Conservation (phyloP, 2,797 vertebrate genomes). For the Myotis findleyi region DNA sequence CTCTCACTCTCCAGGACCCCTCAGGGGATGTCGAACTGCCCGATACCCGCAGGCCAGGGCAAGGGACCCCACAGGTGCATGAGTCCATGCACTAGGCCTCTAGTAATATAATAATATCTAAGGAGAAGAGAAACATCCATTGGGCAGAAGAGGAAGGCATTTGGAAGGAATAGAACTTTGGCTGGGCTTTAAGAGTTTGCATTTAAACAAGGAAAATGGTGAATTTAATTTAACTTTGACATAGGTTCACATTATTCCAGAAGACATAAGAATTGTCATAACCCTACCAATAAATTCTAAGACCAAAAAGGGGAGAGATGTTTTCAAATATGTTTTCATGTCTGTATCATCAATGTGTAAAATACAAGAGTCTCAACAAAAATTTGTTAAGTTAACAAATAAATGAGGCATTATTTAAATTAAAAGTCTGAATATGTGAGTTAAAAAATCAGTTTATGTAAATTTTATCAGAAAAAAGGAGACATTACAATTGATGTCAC, state of each 20-base stretch:
- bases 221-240: neutral
- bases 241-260: neutral
- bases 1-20: too few species aligned
- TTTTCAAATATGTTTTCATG: neutral
- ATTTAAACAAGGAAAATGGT: constrained; percentile 40
- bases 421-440: neutral
- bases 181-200: neutral
- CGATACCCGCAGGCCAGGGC: too few species aligned
- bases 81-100: too few species aligned
- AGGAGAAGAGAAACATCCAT: neutral
- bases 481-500: neutral
- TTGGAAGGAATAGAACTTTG: neutral
- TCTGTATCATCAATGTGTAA: neutral
- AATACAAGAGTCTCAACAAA: neutral
- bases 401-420: neutral
- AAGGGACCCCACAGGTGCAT: too few species aligned
- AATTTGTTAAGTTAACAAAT: neutral
- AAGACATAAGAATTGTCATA: neutral
- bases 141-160: neutral
- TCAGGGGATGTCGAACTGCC: too few species aligned
- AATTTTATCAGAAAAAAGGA: neutral
- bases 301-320: neutral
- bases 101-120: neutral
- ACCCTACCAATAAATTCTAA: neutral
- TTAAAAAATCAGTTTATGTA: neutral